These are phyloP conservation scores for Tetragnatha versicolor DNA, from an alignment of 1,140 invertebrate species.

Conservation along the genomic window DNA sequence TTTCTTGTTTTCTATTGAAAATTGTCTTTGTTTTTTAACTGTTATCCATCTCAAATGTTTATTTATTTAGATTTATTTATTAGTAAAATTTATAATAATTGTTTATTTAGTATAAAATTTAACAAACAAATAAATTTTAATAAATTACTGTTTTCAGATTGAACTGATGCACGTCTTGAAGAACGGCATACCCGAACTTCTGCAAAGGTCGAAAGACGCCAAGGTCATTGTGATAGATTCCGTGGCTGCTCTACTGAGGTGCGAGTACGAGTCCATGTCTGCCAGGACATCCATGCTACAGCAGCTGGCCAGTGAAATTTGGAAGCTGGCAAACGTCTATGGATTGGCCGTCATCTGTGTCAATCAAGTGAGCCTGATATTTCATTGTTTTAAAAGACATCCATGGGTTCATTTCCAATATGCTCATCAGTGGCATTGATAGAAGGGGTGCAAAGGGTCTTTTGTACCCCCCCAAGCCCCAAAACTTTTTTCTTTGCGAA, in stretches of 20 bases:
- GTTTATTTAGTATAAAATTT: not conserved
- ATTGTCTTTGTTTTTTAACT: too few species aligned
- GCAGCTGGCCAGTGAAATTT: conserved; percentile 69
- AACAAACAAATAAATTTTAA: not conserved
- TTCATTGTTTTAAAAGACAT: too few species aligned
- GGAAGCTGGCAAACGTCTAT: conserved; percentile 68
- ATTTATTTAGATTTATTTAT: too few species aligned
- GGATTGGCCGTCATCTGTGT: conserved; percentile 73
- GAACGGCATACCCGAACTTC: conserved; percentile 17
- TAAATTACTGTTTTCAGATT: not conserved
- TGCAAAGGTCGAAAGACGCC: conserved; percentile 64
- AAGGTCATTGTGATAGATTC: conserved; percentile 78
- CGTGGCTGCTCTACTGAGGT: conserved; percentile 75
- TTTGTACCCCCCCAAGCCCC: too few species aligned
- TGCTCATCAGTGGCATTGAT: too few species aligned
- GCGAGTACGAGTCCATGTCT: conserved; percentile 69
- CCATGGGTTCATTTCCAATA: too few species aligned
- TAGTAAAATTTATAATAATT: not conserved
- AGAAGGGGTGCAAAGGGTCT: too few species aligned
- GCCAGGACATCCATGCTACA: conserved; percentile 70
- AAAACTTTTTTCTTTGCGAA: too few species aligned
- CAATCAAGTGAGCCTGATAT: conserved; percentile 71
- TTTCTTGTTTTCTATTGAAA: too few species aligned
- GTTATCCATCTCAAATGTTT: too few species aligned
- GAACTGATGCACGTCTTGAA: conserved; percentile 28